Evolutionary conservation across 2,888 invertebrate genomes (phyloP), one percentile per base, ranked within the genome.

Genomic region (Amblyjoppa proteus): DNA sequence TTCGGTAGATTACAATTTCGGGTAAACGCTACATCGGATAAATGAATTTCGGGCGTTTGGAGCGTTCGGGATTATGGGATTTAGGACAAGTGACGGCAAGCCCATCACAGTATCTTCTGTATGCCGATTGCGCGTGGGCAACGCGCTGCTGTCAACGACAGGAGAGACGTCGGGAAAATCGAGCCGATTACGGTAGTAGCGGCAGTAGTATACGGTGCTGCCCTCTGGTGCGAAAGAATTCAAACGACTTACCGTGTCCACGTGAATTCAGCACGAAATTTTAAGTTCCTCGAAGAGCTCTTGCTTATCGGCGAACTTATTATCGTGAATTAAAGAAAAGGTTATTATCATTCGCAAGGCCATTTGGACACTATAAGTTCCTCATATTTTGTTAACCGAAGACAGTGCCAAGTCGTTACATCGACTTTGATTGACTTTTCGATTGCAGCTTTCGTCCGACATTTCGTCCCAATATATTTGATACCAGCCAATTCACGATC

Each of bases 121-220:
- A 11, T 16, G 61, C 45, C 31, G 45, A 64, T 61, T 74, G 61
- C 74, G 41, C 11, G 61, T 74, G 74, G 61, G 74, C 74, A n/a
- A 49, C 34, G n/a, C 51, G n/a, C 49, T 51, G 41, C 41, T 73
- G 73, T 56, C 38, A 56, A 25, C 16, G 38, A 56, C 38, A 49
- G 58, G n/a, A 41, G 56, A 38, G 56, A 34, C 3, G 34, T 31
- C 13, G 58, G 16, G 25, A 3, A 20, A 56, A 56, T 2, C 25
- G 16, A 9, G 51, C 58, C 41, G 58, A 58, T 74, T 74, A 74
- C 45, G 25, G 41, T 56, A 11, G 38, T 20, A 38, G 0, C 45
- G 25, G 41, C 41, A 11, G 38, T 20, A 38, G 0, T 38, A 38
- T 53, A 56, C n/a, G 13, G 16, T 61, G 61, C 31, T 31, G 61